A percentile compares a stretch with the other conserved stretches of the same genome.
These are phyloP conservation scores for Rotaria magnacalcarata DNA, from an alignment of 2,888 invertebrate species.

Conservation along the genomic window DNA sequence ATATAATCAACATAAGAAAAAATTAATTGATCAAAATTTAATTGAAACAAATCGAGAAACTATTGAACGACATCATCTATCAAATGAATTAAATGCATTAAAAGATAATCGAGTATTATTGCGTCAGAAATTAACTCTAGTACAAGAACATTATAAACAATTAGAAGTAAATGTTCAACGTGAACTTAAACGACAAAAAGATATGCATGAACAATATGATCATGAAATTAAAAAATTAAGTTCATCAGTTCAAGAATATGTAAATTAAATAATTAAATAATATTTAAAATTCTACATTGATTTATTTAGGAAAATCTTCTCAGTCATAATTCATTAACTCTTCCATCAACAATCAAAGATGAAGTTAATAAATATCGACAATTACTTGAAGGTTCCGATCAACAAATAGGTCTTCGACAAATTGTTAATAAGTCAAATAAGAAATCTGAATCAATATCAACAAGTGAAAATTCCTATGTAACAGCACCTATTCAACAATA, in stretches of 20 bases:
- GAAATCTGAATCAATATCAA: neutral
- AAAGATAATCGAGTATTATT: neutral
- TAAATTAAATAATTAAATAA: neutral
- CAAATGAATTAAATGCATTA: neutral
- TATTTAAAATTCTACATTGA: too few species aligned
- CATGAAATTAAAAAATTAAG: neutral
- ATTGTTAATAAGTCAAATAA: neutral
- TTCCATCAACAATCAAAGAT: neutral
- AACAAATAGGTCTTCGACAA: slow-evolving; percentile 28
- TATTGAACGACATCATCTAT: slow-evolving; percentile 16
- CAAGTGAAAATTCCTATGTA: neutral
- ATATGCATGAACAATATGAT: neutral
- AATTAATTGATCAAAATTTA: neutral
- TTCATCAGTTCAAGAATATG: slow-evolving; percentile 1
- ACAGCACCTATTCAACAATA: neutral
- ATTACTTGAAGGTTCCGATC: slow-evolving; percentile 18
- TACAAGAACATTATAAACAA: slow-evolving; percentile 3
- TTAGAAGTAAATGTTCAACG: neutral
- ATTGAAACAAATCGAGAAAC: neutral
- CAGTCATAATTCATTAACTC: neutral
- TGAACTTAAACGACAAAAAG: neutral
- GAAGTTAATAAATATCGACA: slow-evolving; percentile 36
- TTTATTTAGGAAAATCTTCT: slow-evolving; percentile 7
- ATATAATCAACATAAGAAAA: slow-evolving; percentile 5
- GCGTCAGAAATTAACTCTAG: neutral